These are phyloP conservation scores for Antidorcas marsupialis DNA, from an alignment of 2,113 vertebrate genomes.

Conservation along the genomic window DNA sequence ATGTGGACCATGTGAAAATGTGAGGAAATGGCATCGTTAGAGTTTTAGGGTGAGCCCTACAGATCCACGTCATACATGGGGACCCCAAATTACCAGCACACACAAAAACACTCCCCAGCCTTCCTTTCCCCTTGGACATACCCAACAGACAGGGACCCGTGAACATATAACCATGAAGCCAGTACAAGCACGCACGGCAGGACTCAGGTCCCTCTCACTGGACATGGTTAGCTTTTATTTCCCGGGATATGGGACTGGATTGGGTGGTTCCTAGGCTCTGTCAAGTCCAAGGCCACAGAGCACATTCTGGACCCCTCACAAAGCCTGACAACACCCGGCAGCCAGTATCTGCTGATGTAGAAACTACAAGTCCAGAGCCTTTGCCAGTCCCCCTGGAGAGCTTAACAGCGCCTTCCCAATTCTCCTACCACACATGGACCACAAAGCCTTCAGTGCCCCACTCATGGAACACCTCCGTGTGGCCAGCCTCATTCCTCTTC, in stretches of 20 bases:
- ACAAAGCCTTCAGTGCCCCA: neutral
- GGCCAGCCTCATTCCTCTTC: neutral
- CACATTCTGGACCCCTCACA: neutral
- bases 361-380: neutral
- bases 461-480: neutral
- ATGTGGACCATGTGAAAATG: neutral
- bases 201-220: neutral
- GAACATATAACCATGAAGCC: neutral
- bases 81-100: neutral
- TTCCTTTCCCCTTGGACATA: neutral
- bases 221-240: neutral
- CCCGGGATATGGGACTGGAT: neutral
- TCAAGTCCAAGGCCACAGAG: neutral
- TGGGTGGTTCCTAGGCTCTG: neutral
- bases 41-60: neutral
- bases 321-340: neutral
- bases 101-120: neutral
- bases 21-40: neutral
- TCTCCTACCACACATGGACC: neutral
- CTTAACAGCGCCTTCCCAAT: accelerated
- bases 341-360: neutral
- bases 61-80: neutral
- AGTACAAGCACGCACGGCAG: accelerated
- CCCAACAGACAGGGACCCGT: neutral
- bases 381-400: neutral